Evolutionary conservation across 2,797 vertebrate genomes (phyloP).

Genomic region (Chelmon rostratus): DNA sequence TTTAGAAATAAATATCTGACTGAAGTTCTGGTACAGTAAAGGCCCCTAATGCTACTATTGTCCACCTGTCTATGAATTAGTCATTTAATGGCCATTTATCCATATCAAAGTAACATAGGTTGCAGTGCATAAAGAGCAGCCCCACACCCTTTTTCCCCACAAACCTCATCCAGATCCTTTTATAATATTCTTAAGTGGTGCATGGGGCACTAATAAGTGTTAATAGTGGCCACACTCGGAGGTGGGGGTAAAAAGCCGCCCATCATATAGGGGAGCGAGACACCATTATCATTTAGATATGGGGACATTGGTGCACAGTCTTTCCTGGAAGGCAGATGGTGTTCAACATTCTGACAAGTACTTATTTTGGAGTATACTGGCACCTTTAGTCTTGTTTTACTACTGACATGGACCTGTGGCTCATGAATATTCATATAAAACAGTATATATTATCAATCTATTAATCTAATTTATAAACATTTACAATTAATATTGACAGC

Average conservation of each 20-base stretch:
- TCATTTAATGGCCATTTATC: conserved; percentile 2
- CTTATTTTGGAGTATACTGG: neutral
- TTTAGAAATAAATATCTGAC: neutral
- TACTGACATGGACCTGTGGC: neutral
- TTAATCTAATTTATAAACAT: conserved; percentile 6
- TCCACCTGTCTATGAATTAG: neutral
- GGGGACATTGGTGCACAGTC: neutral
- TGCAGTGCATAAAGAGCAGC: neutral
- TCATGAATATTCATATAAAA: neutral
- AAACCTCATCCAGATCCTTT: neutral
- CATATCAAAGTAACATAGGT: neutral
- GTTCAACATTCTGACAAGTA: neutral
- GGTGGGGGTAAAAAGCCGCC: conserved; percentile 4
- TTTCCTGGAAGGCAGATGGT: neutral
- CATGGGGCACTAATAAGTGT: neutral
- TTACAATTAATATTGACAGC: conserved; percentile 16
- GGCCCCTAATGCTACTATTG: neutral
- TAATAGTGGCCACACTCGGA: neutral
- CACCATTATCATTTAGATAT: neutral
- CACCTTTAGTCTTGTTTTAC: neutral
- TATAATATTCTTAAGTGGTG: conserved; percentile 3
- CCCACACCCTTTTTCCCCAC: neutral
- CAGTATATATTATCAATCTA: neutral
- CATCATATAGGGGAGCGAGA: neutral
- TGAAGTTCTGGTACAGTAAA: conserved; percentile 6